Percentiles rank a stretch among this genome's conserved stretches.
These are phyloP conservation scores for Ahaetulla prasina DNA, from an alignment of 2,113 vertebrate genomes.

Conservation along the genomic window DNA sequence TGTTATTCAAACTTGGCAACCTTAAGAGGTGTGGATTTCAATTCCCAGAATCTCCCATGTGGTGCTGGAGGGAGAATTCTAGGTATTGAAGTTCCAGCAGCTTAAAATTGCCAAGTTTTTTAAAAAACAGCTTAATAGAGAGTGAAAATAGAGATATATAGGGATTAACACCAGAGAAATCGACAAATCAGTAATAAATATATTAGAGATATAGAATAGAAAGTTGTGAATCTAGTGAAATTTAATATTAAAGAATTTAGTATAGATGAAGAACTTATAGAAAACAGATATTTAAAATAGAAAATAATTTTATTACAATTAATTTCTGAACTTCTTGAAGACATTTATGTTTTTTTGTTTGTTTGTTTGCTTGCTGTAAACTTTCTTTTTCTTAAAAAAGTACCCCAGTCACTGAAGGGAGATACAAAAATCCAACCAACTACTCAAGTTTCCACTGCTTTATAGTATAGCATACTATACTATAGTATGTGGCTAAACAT, in stretches of 20 bases:
- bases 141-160: neutral
- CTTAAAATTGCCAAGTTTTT: neutral
- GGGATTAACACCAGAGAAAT: neutral
- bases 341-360: neutral
- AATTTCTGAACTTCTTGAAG: neutral
- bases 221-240: neutral
- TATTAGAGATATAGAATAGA: neutral
- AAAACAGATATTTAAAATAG: neutral
- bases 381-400: neutral
- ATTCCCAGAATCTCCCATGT: neutral
- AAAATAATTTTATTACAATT: neutral
- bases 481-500: too few species aligned
- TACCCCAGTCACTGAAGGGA: neutral
- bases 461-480: neutral
- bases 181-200: neutral
- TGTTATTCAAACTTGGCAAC: neutral
- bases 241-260: neutral
- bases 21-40: neutral
- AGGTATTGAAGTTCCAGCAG: neutral
- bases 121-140: neutral
- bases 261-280: neutral
- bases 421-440: neutral
- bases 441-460: neutral
- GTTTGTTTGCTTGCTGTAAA: neutral
- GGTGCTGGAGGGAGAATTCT: neutral